Percentiles rank a stretch among this genome's conserved stretches.
phyloP scores from a whole-genome alignment of 2,888 invertebrate species.

The Macrophya annulata region DNA sequence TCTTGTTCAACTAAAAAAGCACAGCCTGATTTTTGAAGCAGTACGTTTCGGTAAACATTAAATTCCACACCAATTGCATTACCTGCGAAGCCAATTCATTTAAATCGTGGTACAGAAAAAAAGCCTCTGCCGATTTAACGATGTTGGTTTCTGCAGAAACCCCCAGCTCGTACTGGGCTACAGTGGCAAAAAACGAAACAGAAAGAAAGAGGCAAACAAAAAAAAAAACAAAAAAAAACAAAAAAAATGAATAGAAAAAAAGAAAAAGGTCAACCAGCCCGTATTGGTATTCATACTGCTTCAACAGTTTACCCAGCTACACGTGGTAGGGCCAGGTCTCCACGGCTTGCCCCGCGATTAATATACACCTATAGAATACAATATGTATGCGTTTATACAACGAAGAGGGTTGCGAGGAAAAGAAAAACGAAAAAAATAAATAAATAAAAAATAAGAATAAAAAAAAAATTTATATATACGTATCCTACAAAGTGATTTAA shows the following conservation, averaged over 20 bases:
- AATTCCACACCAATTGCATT: constrained; percentile 47
- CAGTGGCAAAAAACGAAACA: not conserved
- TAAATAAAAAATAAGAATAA: not conserved
- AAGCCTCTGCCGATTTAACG: constrained; percentile 29
- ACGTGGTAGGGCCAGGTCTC: constrained; percentile 11
- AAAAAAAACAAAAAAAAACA: not conserved
- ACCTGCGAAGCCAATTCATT: constrained; percentile 33
- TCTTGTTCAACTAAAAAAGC: not conserved
- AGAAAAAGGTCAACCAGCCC: constrained; percentile 32
- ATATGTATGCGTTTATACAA: constrained; percentile 45
- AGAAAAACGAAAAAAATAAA: not conserved
- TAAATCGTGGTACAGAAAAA: not conserved
- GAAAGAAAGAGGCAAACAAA: too few species aligned
- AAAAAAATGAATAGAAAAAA: not conserved
- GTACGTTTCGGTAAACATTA: constrained; percentile 19
- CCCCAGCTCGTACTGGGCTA: constrained; percentile 19
- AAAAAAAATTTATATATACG: constrained; percentile 11
- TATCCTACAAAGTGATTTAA: constrained; percentile 56
- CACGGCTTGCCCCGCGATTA: constrained; percentile 39
- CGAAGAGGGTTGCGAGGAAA: constrained; percentile 20
- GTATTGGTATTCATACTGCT: constrained; percentile 52
- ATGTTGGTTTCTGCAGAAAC: constrained; percentile 31
- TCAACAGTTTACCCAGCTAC: constrained; percentile 32
- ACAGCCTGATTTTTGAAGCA: constrained; percentile 22
- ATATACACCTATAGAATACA: constrained; percentile 42